phyloP scores from a whole-genome alignment of 2,797 vertebrate genomes.

The Lithobates pipiens region DNA sequence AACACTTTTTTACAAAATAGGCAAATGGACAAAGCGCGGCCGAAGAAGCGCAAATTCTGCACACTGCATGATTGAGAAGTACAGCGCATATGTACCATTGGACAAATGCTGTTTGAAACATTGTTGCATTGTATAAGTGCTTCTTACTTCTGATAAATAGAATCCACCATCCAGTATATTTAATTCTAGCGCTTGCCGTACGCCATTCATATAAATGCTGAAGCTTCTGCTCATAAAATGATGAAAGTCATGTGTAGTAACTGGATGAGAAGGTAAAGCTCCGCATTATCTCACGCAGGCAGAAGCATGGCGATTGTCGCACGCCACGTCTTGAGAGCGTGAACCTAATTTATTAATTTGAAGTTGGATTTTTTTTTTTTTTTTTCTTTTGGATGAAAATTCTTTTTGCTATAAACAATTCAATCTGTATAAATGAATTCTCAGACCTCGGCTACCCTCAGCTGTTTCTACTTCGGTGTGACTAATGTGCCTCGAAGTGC shows the following conservation, averaged over 20 bases:
- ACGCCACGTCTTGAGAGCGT: not conserved
- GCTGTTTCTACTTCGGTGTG: not conserved
- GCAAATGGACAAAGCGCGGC: no score
- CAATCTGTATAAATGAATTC: slow-evolving; percentile 4
- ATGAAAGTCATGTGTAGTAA: slow-evolving; percentile 3
- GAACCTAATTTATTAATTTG: slow-evolving; percentile 16
- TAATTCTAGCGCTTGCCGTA: not conserved
- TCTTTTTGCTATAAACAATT: slow-evolving; percentile 41
- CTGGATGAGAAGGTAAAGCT: slow-evolving; percentile 1
- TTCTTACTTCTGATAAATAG: no score
- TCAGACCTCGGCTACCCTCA: not conserved
- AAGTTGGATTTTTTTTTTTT: slow-evolving; percentile 2
- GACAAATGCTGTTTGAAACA: no score
- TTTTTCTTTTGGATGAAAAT: slow-evolving; percentile 6
- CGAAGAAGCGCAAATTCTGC: no score
- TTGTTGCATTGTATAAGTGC: no score
- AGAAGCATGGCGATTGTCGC: slow-evolving; percentile 13
- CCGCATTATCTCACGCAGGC: slow-evolving; percentile 20
- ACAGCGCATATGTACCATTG: no score
- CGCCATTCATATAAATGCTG: not conserved
- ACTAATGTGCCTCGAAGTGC: slow-evolving; percentile 39
- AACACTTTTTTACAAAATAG: no score
- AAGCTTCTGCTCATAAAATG: not conserved
- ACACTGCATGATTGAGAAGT: no score
- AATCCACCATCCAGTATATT: not conserved